Percentiles rank a stretch among this genome's conserved stretches.
Evolutionary conservation across 1,140 invertebrate species (phyloP).

Genomic region (Trachymyrmex cornetzi): DNA sequence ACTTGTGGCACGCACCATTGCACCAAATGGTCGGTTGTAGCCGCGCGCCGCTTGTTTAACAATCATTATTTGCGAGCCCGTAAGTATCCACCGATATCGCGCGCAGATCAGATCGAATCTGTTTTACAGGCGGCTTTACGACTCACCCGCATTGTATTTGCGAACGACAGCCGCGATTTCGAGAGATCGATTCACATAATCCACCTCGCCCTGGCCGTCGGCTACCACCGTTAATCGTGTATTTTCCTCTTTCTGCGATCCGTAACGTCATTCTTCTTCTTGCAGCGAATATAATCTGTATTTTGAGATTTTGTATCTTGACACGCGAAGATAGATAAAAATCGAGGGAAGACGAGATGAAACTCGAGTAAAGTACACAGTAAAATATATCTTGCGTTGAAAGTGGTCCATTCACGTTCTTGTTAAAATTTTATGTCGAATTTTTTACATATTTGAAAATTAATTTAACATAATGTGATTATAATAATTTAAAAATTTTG

Average conservation of each 20-base stretch:
- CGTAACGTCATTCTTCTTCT: neutral
- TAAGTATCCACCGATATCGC: conserved; percentile 77
- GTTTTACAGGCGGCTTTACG: conserved; percentile 60
- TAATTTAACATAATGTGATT: too few relatives aligned
- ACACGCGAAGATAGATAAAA: neutral
- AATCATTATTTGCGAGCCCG: conserved; percentile 84
- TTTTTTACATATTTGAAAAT: too few relatives aligned
- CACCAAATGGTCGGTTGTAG: conserved; percentile 62
- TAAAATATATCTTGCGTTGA: too few relatives aligned
- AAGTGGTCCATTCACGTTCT: too few relatives aligned
- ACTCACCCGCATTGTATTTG: conserved; percentile 75
- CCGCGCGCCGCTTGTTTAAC: conserved; percentile 80
- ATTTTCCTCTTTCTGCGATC: neutral
- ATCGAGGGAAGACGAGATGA: neutral
- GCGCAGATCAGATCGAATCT: conserved; percentile 81
- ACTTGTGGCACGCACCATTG: conserved; percentile 78
- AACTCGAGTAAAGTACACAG: too few relatives aligned
- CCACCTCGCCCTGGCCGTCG: conserved; percentile 23
- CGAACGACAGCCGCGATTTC: conserved; percentile 59
- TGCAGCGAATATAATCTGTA: neutral
- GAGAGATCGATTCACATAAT: conserved; percentile 69
- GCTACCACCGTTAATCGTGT: conserved; percentile 1
- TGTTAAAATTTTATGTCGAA: too few relatives aligned
- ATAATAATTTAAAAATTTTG: too few relatives aligned
- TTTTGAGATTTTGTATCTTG: neutral